A percentile compares a stretch with the other conserved stretches of the same genome.
These are phyloP conservation scores for Apostichopus japonicus DNA, from an alignment of 35 echinoderm and acorn worm genomes.

Conservation along the genomic window DNA sequence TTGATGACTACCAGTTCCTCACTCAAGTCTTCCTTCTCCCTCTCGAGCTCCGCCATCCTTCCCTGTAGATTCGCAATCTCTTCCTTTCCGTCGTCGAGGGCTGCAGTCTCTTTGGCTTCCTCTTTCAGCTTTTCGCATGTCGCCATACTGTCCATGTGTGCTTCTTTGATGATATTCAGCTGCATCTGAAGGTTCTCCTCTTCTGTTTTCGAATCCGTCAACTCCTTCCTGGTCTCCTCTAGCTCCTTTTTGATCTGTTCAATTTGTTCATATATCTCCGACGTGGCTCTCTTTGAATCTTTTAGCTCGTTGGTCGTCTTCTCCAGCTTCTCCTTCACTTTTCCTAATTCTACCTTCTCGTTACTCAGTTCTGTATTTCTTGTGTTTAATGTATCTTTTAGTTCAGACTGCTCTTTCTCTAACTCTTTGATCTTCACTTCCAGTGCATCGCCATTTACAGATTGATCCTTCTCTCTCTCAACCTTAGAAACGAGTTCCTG, in stretches of 20 bases:
- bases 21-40: slow-evolving; percentile 27
- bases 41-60: neutral
- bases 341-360: slow-evolving; percentile 30
- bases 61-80: neutral
- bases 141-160: slow-evolving; percentile 68
- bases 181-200: slow-evolving; percentile 50
- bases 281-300: slow-evolving; percentile 12
- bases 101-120: neutral
- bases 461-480: slow-evolving; percentile 2
- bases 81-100: slow-evolving; percentile 3
- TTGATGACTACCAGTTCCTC: slow-evolving; percentile 34
- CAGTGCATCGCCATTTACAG: slow-evolving; percentile 14
- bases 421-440: slow-evolving; percentile 18
- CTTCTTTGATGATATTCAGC: slow-evolving; percentile 64
- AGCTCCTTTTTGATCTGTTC: slow-evolving; percentile 51
- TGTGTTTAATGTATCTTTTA: neutral
- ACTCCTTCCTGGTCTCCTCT: slow-evolving; percentile 24
- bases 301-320: neutral
- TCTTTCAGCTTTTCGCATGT: slow-evolving; percentile 48
- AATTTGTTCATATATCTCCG: neutral
- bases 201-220: slow-evolving; percentile 24
- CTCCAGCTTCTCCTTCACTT: slow-evolving; percentile 10
- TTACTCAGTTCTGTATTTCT: slow-evolving; percentile 43
- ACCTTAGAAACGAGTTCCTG: slow-evolving; percentile 13
- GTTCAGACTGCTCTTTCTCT: slow-evolving; percentile 19